Conservation (phyloP, 2,888 invertebrate species). For the Microctonus aethiopoides region DNA sequence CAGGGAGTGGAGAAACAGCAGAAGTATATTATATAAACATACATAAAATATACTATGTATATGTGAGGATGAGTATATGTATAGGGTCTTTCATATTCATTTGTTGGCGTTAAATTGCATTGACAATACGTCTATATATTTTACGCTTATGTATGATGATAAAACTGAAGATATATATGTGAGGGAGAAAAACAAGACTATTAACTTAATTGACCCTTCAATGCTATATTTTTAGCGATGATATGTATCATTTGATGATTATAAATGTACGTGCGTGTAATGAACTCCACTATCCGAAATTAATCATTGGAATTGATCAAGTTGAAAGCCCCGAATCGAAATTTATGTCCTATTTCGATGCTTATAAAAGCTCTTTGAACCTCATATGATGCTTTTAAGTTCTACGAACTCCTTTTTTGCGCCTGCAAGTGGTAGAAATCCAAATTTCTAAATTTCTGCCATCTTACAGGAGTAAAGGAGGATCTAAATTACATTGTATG, state of each 20-base stretch:
- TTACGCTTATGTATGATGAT: background rate
- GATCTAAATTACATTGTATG: no score
- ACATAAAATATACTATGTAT: no score
- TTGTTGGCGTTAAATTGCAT: constrained; percentile 13
- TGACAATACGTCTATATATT: background rate
- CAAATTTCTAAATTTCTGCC: no score
- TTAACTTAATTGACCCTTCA: constrained; percentile 20
- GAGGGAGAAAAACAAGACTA: constrained; percentile 3
- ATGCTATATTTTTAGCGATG: background rate
- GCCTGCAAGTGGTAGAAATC: no score
- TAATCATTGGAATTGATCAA: background rate
- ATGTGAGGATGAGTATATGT: background rate
- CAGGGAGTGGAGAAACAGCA: constrained; percentile 6
- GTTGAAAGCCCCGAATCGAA: background rate
- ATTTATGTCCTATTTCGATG: no score
- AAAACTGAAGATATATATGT: background rate
- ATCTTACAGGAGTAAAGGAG: no score
- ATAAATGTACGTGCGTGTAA: background rate
- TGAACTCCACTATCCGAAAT: background rate
- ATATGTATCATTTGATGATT: background rate
- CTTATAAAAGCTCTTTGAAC: no score
- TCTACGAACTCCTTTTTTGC: no score
- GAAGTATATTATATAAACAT: no score
- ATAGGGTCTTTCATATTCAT: background rate
- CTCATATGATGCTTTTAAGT: no score